phyloP scores from a whole-genome alignment of 2,888 invertebrate genomes.

The Hirudinaria manillensis region DNA sequence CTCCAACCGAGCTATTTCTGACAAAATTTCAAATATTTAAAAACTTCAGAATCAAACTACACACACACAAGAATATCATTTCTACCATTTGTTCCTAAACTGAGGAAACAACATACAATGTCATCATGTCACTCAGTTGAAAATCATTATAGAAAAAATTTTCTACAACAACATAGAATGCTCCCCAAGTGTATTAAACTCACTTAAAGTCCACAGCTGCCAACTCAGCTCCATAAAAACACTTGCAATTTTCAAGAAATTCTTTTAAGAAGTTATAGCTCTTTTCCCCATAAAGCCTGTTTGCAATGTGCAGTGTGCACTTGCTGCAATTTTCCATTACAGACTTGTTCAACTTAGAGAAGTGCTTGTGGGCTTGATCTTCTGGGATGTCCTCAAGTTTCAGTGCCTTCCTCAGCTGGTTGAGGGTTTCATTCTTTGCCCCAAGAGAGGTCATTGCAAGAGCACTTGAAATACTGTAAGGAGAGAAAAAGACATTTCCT shows the following conservation, averaged over 20 bases:
- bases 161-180: too few species aligned
- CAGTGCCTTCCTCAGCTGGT: slow-evolving; percentile 44
- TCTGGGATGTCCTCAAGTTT: slow-evolving; percentile 26
- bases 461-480: slow-evolving; percentile 52
- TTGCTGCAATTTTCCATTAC: slow-evolving; percentile 23
- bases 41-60: too few species aligned
- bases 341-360: slow-evolving; percentile 3
- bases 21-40: background rate
- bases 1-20: slow-evolving; percentile 11
- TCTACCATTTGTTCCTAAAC: too few species aligned
- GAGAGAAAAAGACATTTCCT: slow-evolving; percentile 49
- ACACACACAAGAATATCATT: too few species aligned
- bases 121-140: too few species aligned
- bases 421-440: slow-evolving; percentile 49
- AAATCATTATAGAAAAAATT: too few species aligned
- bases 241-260: background rate
- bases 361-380: background rate
- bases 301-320: slow-evolving; percentile 45
- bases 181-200: too few species aligned
- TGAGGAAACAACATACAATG: too few species aligned
- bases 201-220: slow-evolving; percentile 26
- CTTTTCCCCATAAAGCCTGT: slow-evolving; percentile 43
- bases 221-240: slow-evolving; percentile 15
- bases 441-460: slow-evolving; percentile 54
- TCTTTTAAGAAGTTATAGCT: slow-evolving; percentile 23